Evolutionary conservation across 1,140 invertebrate species (phyloP), one percentile per base, ranked within the genome.

Genomic region (Steinernema feltiae): DNA sequence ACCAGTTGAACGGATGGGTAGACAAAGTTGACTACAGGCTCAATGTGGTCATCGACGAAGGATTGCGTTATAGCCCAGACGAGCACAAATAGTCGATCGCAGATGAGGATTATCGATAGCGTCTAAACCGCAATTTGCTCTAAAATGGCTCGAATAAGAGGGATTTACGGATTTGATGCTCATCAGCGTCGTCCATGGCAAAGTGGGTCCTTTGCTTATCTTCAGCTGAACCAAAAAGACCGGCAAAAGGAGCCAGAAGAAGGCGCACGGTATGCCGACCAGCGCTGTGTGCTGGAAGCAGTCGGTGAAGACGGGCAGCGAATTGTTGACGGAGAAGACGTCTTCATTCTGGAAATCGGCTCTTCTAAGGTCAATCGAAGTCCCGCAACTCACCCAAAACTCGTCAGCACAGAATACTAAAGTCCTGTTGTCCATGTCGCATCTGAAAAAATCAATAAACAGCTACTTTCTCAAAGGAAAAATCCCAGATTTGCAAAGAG

Each of bases 141-240:
- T n/a, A n/a, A n/a, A n/a, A n/a, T n/a, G n/a, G n/a, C n/a, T n/a
- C n/a, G n/a, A n/a, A n/a, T n/a, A n/a, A n/a, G 3, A 48, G 30
- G 24, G 21, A 7, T 27, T n/a, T 0, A 77, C 76, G 41, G 75
- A 79, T 78, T 79, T 79, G 29, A 78, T 71, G 46, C 78, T 79
- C 78, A 79, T 79, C 0, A 79, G 21, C 12, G 72, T 79, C 1
- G 78, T 74, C 78, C 78, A 79, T 74, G 78, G 78, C 0, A 79
- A 41, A 0, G 48, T 21, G 18, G 78, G 72, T 0, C 31, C 48
- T 1, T 35, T 41, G 27, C 78, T 32, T 12, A 53, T 75, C 17
- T 30, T 27, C n/a, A 53, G 30, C 32, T 79, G 78, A 32, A 80
- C 32, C 29, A 79, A 53, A 1, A 78, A 70, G 18, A 78, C 72